Conservation (phyloP, 2,797 vertebrate species). For the Peromyscus attwateri region DNA sequence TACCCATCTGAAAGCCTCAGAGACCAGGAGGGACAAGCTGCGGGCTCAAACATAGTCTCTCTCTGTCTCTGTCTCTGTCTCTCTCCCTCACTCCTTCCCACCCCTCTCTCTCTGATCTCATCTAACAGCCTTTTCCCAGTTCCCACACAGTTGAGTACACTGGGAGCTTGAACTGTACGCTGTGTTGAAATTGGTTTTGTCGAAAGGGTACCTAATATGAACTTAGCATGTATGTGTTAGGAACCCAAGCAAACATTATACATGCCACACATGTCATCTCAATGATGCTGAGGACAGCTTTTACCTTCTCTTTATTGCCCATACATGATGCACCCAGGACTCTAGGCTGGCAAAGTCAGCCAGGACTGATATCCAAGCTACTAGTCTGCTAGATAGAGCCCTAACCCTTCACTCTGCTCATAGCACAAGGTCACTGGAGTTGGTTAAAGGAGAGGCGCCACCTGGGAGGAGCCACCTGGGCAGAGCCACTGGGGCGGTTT, state of each 20-base stretch:
- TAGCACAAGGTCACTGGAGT: background rate
- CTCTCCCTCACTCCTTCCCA: background rate
- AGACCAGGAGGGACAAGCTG: no score
- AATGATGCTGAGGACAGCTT: background rate
- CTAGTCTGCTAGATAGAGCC: fast-evolving
- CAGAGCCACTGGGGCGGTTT: background rate
- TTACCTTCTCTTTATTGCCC: background rate
- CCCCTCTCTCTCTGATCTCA: background rate
- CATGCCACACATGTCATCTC: background rate
- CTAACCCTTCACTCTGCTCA: background rate
- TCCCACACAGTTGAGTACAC: background rate
- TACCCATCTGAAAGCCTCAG: background rate
- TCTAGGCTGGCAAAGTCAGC: background rate
- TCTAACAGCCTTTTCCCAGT: background rate
- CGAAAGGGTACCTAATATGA: background rate
- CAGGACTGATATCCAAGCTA: background rate
- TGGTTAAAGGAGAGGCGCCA: background rate
- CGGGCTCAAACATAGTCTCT: background rate
- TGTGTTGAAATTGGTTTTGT: background rate
- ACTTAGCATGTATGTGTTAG: background rate
- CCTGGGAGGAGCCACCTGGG: background rate
- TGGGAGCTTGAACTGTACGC: background rate
- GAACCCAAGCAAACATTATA: background rate
- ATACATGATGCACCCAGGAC: background rate
- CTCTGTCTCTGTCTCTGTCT: fast-evolving